phyloP scores from a whole-genome alignment of 2,797 vertebrate species.

The Ciconia nigra region DNA sequence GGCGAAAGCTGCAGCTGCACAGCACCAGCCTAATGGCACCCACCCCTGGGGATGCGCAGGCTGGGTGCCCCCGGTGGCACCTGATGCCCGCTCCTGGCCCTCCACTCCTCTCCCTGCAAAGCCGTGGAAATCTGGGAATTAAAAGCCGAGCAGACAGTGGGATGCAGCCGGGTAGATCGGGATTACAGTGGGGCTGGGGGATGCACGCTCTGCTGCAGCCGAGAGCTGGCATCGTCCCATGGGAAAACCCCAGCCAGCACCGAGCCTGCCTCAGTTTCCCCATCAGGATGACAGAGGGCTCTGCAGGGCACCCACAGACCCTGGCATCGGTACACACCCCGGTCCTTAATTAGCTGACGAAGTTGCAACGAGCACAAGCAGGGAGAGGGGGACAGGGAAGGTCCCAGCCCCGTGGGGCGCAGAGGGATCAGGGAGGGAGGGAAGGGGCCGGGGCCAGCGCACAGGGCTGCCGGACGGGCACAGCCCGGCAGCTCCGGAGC shows the following conservation, averaged over 20 bases:
- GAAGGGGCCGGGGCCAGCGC: not conserved
- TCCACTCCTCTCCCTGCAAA: not conserved
- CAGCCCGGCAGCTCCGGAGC: not conserved
- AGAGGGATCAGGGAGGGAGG: rapidly evolving
- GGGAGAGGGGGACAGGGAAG: not conserved
- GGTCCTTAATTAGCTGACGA: not conserved
- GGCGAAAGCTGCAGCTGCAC: not conserved
- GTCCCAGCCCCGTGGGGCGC: rapidly evolving
- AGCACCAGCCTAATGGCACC: not conserved
- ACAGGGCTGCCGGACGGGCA: rapidly evolving
- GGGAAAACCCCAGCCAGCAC: not conserved
- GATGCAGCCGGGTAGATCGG: rapidly evolving
- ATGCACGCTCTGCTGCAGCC: rapidly evolving
- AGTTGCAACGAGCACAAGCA: not conserved
- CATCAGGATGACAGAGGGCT: not conserved
- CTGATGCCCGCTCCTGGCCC: not conserved
- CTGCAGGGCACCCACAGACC: not conserved
- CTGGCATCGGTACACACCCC: rapidly evolving
- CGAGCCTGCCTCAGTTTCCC: not conserved
- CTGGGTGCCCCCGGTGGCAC: rapidly evolving
- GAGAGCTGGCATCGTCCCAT: not conserved
- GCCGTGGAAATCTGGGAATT: not conserved
- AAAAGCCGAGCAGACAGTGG: rapidly evolving
- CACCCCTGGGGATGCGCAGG: rapidly evolving
- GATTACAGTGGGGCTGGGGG: not conserved